phyloP scores from a whole-genome alignment of 2,797 vertebrate species.

The Scolopax rusticola region DNA sequence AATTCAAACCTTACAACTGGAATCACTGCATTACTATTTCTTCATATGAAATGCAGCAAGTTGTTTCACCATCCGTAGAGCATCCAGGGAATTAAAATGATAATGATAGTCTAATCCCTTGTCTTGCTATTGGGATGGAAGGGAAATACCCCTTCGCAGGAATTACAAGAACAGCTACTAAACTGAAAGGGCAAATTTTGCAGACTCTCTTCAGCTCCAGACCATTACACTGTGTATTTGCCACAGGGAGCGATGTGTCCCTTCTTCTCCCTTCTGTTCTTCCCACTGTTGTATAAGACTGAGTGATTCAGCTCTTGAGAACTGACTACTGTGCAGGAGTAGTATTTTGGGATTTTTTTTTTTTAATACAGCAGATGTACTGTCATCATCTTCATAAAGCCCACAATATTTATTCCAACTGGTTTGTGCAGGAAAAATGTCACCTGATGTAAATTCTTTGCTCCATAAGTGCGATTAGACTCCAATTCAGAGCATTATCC shows the following conservation, averaged over 20 bases:
- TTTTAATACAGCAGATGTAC: neutral
- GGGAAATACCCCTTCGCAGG: neutral
- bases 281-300: constrained; percentile 6
- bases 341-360: neutral
- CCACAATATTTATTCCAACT: constrained; percentile 13
- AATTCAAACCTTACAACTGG: neutral
- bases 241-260: neutral
- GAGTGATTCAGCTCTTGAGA: constrained; percentile 35
- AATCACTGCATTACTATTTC: neutral
- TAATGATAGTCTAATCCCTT: neutral
- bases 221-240: neutral
- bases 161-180: neutral
- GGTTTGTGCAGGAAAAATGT: neutral
- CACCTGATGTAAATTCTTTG: neutral
- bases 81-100: neutral
- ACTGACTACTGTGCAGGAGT: neutral
- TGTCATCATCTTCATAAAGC: neutral
- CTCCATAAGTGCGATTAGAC: neutral
- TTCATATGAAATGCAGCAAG: neutral
- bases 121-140: neutral
- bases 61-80: neutral
- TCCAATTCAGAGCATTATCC: neutral
- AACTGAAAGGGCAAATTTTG: neutral
- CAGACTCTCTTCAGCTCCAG: neutral
- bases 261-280: neutral